phyloP scores from a whole-genome alignment of 1,140 invertebrate genomes.

The Drosophila quadrilineata region DNA sequence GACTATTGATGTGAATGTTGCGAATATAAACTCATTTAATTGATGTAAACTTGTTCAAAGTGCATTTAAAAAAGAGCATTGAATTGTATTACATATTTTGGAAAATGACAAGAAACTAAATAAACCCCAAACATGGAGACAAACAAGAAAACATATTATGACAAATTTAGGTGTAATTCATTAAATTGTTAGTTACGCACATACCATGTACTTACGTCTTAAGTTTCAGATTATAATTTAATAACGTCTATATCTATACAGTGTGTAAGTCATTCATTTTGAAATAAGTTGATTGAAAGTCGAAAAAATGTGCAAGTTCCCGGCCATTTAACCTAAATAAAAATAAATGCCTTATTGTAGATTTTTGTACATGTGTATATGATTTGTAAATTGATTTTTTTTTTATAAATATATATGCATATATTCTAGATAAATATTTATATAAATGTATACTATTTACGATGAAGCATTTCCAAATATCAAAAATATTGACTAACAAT shows the following conservation, averaged over 20 bases:
- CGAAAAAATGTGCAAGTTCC: constrained; percentile 25
- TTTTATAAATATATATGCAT: constrained; percentile 9
- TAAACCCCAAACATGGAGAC: too few relatives aligned
- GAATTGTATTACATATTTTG: constrained; percentile 38
- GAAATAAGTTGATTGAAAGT: constrained; percentile 8
- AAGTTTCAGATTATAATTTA: constrained; percentile 49
- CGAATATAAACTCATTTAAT: constrained; percentile 45
- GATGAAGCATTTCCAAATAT: constrained; percentile 37
- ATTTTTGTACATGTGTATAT: constrained; percentile 65
- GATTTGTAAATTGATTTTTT: constrained; percentile 34
- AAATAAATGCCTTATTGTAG: constrained; percentile 62
- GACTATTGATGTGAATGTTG: constrained; percentile 39
- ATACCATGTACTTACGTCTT: constrained; percentile 67
- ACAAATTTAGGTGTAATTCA: constrained; percentile 30
- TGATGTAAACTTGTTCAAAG: constrained; percentile 65
- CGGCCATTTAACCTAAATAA: constrained; percentile 27
- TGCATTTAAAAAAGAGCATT: constrained; percentile 65
- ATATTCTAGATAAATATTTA: constrained; percentile 1
- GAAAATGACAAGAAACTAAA: constrained; percentile 8
- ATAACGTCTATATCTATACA: constrained; percentile 5
- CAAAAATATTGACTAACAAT: constrained; percentile 14
- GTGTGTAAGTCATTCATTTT: neutral
- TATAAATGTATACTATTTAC: constrained; percentile 20
- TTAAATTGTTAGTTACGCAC: constrained; percentile 51
- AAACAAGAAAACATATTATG: too few relatives aligned